Evolutionary conservation across 2,888 invertebrate species (phyloP).

Genomic region (Mycalesis mineus): DNA sequence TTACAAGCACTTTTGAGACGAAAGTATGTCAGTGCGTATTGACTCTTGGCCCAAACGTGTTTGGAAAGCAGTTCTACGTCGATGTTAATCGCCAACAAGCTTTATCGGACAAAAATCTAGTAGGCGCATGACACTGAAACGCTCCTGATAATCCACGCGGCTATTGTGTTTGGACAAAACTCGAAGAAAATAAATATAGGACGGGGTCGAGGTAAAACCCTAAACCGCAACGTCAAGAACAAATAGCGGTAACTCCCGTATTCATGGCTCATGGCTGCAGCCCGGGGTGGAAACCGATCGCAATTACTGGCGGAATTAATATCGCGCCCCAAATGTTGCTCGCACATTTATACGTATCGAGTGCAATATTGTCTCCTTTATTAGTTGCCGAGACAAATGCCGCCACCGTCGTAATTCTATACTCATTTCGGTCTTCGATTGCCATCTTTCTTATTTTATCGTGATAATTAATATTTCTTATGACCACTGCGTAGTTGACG

Average conservation of each 20-base stretch:
- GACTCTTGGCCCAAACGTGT: too few species aligned
- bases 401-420: slow-evolving; percentile 61
- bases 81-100: not conserved
- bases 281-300: slow-evolving; percentile 73
- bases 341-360: slow-evolving; percentile 77
- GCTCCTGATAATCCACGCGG: slow-evolving; percentile 57
- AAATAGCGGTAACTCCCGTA: slow-evolving; percentile 77
- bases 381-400: slow-evolving; percentile 75
- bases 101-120: slow-evolving; percentile 31
- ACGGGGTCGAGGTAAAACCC: slow-evolving; percentile 65
- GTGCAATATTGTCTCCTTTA: slow-evolving; percentile 79
- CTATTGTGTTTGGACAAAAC: slow-evolving; percentile 63
- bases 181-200: slow-evolving; percentile 75
- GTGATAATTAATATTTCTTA: slow-evolving; percentile 68
- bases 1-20: too few species aligned
- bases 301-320: slow-evolving; percentile 78
- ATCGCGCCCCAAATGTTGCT: slow-evolving; percentile 76
- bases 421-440: slow-evolving; percentile 63
- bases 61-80: too few species aligned
- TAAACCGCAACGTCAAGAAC: slow-evolving; percentile 76
- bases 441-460: slow-evolving; percentile 70
- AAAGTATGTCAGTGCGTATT: too few species aligned
- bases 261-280: slow-evolving; percentile 76
- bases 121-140: slow-evolving; percentile 49
- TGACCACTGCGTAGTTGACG: slow-evolving; percentile 24